Evolutionary conservation across 2,888 invertebrate genomes (phyloP).

Genomic region (Dinocampus coccinellae): DNA sequence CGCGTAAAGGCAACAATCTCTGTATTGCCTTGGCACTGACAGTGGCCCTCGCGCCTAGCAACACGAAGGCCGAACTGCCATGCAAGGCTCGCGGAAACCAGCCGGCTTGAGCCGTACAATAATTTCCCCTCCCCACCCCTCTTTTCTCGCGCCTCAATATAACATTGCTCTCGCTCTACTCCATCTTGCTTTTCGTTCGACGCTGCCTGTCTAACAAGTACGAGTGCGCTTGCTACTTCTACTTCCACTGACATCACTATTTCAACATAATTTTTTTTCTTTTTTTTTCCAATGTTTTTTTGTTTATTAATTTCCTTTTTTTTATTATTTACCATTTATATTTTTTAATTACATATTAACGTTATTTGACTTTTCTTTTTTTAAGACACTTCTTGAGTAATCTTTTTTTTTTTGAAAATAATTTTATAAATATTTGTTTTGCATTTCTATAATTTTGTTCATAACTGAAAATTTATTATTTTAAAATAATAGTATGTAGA

Average conservation of each 20-base stretch:
- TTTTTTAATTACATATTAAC: too few species aligned
- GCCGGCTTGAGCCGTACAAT: constrained; percentile 28
- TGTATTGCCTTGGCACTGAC: constrained; percentile 65
- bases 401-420: too few species aligned
- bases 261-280: too few species aligned
- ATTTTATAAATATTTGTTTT: too few species aligned
- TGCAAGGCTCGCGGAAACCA: constrained; percentile 44
- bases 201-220: background rate
- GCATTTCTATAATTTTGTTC: too few species aligned
- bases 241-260: background rate
- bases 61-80: constrained; percentile 62
- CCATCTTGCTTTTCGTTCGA: background rate
- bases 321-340: too few species aligned
- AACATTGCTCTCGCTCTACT: background rate
- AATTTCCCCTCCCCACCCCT: background rate
- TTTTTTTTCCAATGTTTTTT: background rate
- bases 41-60: constrained; percentile 67
- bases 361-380: too few species aligned
- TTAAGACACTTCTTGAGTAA: too few species aligned
- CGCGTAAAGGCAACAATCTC: constrained; percentile 35
- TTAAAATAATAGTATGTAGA: too few species aligned
- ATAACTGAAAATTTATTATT: too few species aligned
- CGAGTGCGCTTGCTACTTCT: background rate
- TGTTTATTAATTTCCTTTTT: background rate
- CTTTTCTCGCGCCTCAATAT: background rate